Evolutionary conservation across 1,140 invertebrate genomes (phyloP).

Genomic region (Contarinia nasturtii): DNA sequence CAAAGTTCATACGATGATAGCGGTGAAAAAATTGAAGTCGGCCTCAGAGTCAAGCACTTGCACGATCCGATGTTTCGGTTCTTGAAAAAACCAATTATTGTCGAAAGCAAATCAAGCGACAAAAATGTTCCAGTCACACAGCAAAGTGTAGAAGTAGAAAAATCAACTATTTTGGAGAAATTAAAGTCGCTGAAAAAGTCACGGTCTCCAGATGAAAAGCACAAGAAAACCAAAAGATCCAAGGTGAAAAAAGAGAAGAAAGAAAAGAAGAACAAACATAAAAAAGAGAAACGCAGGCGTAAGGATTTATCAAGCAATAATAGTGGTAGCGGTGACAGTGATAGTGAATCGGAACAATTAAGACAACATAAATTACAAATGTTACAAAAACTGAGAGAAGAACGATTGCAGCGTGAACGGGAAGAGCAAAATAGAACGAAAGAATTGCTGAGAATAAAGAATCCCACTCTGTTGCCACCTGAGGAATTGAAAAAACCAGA

Average conservation of each 20-base stretch:
- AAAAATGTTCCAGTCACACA: neutral
- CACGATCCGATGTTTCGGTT: constrained; percentile 39
- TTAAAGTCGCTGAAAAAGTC: too few species aligned
- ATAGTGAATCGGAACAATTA: too few species aligned
- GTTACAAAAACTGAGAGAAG: too few species aligned
- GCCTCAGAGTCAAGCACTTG: constrained; percentile 36
- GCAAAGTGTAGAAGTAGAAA: neutral
- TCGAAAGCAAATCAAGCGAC: constrained; percentile 11
- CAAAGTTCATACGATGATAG: constrained; percentile 5
- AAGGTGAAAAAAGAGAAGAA: constrained; percentile 12
- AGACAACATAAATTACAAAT: too few species aligned
- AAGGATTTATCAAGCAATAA: constrained; percentile 5
- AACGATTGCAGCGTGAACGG: neutral
- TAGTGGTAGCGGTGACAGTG: neutral
- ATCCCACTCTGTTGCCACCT: neutral
- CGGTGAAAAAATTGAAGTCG: constrained; percentile 32
- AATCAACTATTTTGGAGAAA: too few species aligned
- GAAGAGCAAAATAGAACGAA: neutral
- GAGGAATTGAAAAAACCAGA: neutral
- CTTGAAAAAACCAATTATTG: constrained; percentile 7
- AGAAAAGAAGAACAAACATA: constrained; percentile 18
- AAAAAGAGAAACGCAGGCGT: constrained; percentile 14
- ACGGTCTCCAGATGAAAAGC: neutral
- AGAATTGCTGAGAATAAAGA: neutral
- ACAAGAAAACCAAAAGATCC: constrained; percentile 3